Evolutionary conservation across 2,797 vertebrate genomes (phyloP).

Genomic region (Linurgus olivaceus): DNA sequence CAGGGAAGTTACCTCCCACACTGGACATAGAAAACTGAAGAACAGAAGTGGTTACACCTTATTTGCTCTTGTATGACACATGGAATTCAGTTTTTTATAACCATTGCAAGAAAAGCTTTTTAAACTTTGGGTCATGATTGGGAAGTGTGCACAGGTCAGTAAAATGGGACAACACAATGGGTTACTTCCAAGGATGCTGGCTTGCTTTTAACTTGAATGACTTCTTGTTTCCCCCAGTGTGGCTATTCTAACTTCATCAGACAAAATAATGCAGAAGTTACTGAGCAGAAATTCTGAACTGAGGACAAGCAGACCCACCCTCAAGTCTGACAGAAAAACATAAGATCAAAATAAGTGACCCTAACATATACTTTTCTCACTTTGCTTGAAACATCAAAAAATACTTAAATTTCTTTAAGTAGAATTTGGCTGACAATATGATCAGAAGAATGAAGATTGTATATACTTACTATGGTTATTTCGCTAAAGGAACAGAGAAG

Average conservation of each 20-base stretch:
- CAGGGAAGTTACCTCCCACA: neutral
- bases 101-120: neutral
- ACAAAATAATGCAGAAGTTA: neutral
- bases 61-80: neutral
- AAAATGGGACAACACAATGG: neutral
- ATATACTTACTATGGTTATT: neutral
- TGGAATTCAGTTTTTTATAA: neutral
- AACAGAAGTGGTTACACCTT: neutral
- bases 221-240: accelerated
- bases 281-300: neutral
- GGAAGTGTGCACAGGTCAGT: neutral
- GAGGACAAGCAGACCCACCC: neutral
- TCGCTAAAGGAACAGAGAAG: neutral
- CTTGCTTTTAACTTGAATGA: neutral
- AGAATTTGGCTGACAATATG: neutral
- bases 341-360: neutral
- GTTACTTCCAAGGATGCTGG: neutral
- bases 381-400: neutral
- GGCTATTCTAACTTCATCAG: neutral
- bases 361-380: neutral
- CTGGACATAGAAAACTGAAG: neutral
- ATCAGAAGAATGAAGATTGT: neutral
- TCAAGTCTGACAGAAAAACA: neutral
- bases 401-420: neutral
- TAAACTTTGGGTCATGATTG: neutral